Evolutionary conservation across 2,113 vertebrate species (phyloP).

Genomic region (Argyrosomus japonicus): DNA sequence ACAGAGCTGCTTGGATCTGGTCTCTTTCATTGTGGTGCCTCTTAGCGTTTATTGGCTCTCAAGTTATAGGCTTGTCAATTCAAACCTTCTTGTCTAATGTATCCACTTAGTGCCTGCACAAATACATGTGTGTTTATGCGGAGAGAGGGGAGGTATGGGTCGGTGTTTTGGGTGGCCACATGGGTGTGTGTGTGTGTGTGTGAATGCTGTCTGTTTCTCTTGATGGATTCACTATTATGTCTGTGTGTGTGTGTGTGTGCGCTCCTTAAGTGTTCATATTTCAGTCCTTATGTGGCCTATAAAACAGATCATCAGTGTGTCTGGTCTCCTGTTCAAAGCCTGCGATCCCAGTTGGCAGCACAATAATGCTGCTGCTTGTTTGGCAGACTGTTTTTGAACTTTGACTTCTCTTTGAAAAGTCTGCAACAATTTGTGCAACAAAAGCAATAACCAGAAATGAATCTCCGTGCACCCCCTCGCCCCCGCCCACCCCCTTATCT

Average conservation of each 20-base stretch:
- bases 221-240: slow-evolving; percentile 59
- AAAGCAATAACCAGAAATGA: slow-evolving; percentile 45
- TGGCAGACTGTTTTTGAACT: slow-evolving; percentile 60
- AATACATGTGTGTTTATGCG: slow-evolving; percentile 47
- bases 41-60: slow-evolving; percentile 79
- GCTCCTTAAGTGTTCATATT: slow-evolving; percentile 60
- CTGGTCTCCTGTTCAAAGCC: slow-evolving; percentile 51
- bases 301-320: slow-evolving; percentile 41
- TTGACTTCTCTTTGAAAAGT: slow-evolving; percentile 53
- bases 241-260: slow-evolving; percentile 35
- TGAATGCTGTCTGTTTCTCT: slow-evolving; percentile 43
- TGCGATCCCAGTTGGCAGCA: slow-evolving; percentile 33
- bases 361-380: slow-evolving; percentile 50
- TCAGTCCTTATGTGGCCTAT: slow-evolving; percentile 33
- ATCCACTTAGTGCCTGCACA: slow-evolving; percentile 73
- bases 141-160: slow-evolving; percentile 53
- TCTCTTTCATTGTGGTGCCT: slow-evolving; percentile 76
- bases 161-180: slow-evolving; percentile 59
- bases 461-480: background rate
- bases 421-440: slow-evolving; percentile 50
- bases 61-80: slow-evolving; percentile 81
- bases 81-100: slow-evolving; percentile 77
- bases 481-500: background rate
- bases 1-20: slow-evolving; percentile 71
- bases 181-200: slow-evolving; percentile 19